Evolutionary conservation across 2,888 invertebrate genomes (phyloP).

Genomic region (Hemistola chrysoprasaria): DNA sequence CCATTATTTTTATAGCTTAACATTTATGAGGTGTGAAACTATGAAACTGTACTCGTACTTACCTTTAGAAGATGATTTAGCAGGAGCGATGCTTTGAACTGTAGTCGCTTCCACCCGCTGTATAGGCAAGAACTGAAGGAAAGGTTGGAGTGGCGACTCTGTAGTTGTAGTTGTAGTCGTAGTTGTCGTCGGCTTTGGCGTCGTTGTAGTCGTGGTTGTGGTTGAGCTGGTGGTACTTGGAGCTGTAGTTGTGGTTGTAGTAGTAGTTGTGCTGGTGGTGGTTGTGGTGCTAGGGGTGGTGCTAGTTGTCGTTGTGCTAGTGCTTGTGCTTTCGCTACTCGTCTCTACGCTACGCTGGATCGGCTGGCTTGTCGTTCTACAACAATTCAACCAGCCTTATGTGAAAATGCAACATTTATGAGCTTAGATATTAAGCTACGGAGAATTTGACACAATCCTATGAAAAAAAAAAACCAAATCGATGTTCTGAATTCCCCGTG

Average conservation of each 20-base stretch:
- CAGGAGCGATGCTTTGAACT: slow-evolving; percentile 39
- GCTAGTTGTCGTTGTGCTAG: slow-evolving; percentile 54
- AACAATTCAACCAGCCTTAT: too few relatives aligned
- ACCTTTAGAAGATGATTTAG: slow-evolving; percentile 36
- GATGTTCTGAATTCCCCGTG: too few relatives aligned
- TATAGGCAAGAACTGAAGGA: slow-evolving; percentile 72
- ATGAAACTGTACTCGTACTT: too few relatives aligned
- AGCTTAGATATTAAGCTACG: too few relatives aligned
- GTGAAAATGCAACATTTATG: too few relatives aligned
- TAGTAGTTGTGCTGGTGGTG: slow-evolving; percentile 44
- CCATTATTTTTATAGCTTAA: too few relatives aligned
- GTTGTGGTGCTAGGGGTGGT: slow-evolving; percentile 52
- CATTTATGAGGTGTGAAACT: too few relatives aligned
- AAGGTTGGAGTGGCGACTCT: slow-evolving; percentile 52
- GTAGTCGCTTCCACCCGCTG: slow-evolving; percentile 47
- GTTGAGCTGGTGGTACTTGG: slow-evolving; percentile 61
- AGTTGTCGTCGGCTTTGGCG: slow-evolving; percentile 65
- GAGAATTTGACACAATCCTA: too few relatives aligned
- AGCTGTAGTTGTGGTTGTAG: slow-evolving; percentile 47
- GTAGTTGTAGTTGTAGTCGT: slow-evolving; percentile 61
- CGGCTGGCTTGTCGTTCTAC: slow-evolving; percentile 51
- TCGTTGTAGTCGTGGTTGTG: slow-evolving; percentile 53
- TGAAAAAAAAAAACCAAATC: too few relatives aligned
- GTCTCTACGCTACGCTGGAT: slow-evolving; percentile 50
- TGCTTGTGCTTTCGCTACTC: slow-evolving; percentile 55